A percentile compares a stretch with the other conserved stretches of the same genome.
phyloP scores from a whole-genome alignment of 2,797 vertebrate genomes.

The Lophius americanus region DNA sequence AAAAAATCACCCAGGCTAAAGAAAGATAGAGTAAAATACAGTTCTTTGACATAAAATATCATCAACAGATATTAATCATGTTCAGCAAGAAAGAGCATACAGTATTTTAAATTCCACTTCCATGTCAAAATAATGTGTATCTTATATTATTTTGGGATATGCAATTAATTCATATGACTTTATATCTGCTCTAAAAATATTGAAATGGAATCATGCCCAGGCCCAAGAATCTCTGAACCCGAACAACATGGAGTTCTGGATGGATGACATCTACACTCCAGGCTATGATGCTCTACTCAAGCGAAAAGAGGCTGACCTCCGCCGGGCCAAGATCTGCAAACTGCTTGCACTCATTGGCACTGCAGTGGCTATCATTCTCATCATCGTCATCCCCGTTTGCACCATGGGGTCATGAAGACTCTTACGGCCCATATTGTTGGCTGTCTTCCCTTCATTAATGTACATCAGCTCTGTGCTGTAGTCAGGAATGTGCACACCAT shows the following conservation, averaged over 20 bases:
- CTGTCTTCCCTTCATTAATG: conserved; percentile 15
- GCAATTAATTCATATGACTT: not conserved
- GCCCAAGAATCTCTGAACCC: conserved; percentile 93
- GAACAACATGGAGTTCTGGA: conserved; percentile 96
- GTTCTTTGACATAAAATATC: not conserved
- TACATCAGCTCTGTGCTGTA: conserved; percentile 38
- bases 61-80: not conserved
- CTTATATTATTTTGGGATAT: not conserved
- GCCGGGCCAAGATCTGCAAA: conserved; percentile 91
- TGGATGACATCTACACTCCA: conserved; percentile 95
- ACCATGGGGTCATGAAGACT: conserved; percentile 86
- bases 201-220: conserved; percentile 61
- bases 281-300: conserved; percentile 91
- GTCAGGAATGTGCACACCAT: conserved; percentile 30
- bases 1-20: not conserved
- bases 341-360: conserved; percentile 87
- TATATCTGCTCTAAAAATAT: conserved; percentile 11
- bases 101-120: not conserved
- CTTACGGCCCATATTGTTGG: conserved; percentile 11
- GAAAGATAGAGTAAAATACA: not conserved
- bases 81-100: not conserved
- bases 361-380: conserved; percentile 86
- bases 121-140: not conserved
- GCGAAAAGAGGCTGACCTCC: conserved; percentile 90
- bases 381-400: conserved; percentile 92